Evolutionary conservation across 2,888 invertebrate genomes (phyloP), one percentile per base, ranked within the genome.

Genomic region (Podotricha telesiphe): DNA sequence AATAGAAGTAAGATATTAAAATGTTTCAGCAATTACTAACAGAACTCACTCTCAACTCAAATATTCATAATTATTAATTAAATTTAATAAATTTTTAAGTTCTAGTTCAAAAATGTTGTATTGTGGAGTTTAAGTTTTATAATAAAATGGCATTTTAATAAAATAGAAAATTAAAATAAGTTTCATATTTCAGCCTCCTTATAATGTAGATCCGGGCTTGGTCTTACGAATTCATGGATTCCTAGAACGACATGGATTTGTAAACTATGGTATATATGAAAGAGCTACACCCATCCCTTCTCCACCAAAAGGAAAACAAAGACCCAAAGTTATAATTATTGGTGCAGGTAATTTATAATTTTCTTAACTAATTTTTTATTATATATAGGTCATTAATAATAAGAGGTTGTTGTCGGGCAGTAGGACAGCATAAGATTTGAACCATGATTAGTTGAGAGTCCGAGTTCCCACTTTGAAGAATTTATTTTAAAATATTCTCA

Each of bases 241-340:
- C 86, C 93, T 99, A 47, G 98, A 99, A 82, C 94, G 99, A 55
- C 98, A 99, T 87, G 99, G 99, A 2, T 98, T 97, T 80, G 98
- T 99, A 73, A 99, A 99, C 91, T 99, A 98, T 93, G 99, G 99
- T 0, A 96, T 99, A 62, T 99, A 98, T 87, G 98, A 98, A 84
- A 94, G 98, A 47, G 87, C 97, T 4, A 96, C 96, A 81, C 95
- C 96, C 67, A 94, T 95, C 71, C 94, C 95, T 7, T 81, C 84
- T 17, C 93, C 93, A 64, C 81, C 87, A 6, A 93, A 93, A 82
- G 93, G 93, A 67, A 95, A 95, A 79, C 95, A 95, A 77, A 89
- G 94, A 71, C 95, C 95, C 0, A 96, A 95, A 86, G 95, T 95
- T 13, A 94, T 95, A 64, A 94, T 95, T 45, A 95, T 95, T 83